A percentile compares a stretch with the other conserved stretches of the same genome.
These are phyloP conservation scores for Sesamia nonagrioides DNA, from an alignment of 1,140 invertebrate genomes.

Conservation along the genomic window DNA sequence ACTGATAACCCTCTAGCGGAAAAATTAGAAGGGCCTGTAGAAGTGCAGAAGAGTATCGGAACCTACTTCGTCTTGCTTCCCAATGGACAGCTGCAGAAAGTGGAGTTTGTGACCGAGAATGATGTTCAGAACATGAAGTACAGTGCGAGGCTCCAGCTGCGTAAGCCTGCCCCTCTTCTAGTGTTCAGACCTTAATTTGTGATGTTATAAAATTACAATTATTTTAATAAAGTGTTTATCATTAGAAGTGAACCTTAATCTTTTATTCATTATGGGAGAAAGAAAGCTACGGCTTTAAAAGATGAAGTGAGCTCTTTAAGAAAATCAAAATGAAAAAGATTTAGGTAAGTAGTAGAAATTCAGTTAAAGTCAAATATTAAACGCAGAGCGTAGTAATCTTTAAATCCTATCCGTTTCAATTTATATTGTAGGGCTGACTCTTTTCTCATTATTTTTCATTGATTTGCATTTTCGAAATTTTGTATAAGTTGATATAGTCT, in stretches of 20 bases:
- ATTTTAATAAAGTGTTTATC: conserved; percentile 27
- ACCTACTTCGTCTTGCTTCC: conserved; percentile 77
- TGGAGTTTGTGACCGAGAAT: conserved; percentile 74
- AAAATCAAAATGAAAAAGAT: not conserved
- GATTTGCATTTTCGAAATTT: not conserved
- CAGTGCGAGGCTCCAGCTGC: conserved; percentile 68
- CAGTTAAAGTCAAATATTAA: no score
- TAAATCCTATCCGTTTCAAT: no score
- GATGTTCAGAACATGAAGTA: conserved; percentile 81
- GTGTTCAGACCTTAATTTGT: conserved; percentile 67
- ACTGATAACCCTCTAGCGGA: conserved; percentile 74
- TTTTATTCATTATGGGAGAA: not conserved
- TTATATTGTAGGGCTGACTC: no score
- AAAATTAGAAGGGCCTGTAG: conserved; percentile 74
- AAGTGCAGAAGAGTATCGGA: conserved; percentile 77
- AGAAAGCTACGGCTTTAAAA: not conserved
- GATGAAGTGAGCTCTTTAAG: not conserved
- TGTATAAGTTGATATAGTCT: no score
- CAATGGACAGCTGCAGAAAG: conserved; percentile 74
- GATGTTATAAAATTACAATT: conserved; percentile 1
- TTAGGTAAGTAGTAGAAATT: no score
- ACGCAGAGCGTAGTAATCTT: no score
- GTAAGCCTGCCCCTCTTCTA: conserved; percentile 70
- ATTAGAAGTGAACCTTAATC: not conserved
- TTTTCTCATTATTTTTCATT: not conserved